Base-by-base conservation (phyloP, 92 coral and sea anemone genomes). In the Montipora capitata region DNA sequence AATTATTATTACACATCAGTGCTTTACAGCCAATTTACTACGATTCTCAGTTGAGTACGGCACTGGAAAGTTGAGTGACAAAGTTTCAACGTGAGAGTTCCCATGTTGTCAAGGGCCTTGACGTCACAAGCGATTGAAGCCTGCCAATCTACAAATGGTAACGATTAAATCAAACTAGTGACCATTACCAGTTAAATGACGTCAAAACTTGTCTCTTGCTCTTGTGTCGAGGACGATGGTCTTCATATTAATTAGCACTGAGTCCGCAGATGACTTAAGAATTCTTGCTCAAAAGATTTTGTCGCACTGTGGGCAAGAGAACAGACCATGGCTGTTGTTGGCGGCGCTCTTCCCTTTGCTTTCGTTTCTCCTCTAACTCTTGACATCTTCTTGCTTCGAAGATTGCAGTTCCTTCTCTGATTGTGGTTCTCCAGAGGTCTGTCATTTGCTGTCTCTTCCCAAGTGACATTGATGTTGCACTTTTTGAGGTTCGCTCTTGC, bases 341-440 rank as follows among this genome's bases (percentile, higher is more conserved):
- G 71, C 41, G 71, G 71, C 41, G 40, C 71, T 65, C 71, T 3
- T 14, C 3, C 35, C 71, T 16, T 15, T 20, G 71, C 20, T 38
- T 16, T 65, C 12, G 71, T 18, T 18, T 65, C 71, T 61, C 67
- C 67, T 65, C 71, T 38, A 65, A 10, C 71, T 2, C 71, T 65
- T 65, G 71, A 65, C 71, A 14, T 65, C 40, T 65, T 65, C 70
- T 65, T 38, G 41, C 71, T 65, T 65, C 71, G 4, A 14, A 72
- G 44, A 52, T 3, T 71, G 51, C 7, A 0, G 49, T 71, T 15
- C 76, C 76, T 42, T 71, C 57, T 2, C 76, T 3, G 17, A 71
- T 42, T 3, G 35, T 45, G 77, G 10, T 72, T 72, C 77, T 45
- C 6, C 39, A 16, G 74, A 38, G 74, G 14, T 8, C 18, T 69